Conservation (phyloP, 2,113 vertebrate species). For the Uropsilus gracilis region DNA sequence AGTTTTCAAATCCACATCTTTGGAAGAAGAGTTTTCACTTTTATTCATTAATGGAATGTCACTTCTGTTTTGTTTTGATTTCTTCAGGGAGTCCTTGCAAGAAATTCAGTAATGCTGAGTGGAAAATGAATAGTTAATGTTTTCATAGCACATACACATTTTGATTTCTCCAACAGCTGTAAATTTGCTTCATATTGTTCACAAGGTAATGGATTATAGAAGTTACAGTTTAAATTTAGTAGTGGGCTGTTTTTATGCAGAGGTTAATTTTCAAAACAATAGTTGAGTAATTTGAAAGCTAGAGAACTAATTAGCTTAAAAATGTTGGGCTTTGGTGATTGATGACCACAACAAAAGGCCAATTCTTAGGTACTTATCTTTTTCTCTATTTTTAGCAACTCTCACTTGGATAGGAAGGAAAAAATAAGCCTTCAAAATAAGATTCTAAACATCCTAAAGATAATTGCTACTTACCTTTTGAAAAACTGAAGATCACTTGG, state of each 20-base stretch:
- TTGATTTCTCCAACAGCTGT: neutral
- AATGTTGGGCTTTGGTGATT: constrained; percentile 28
- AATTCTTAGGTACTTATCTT: neutral
- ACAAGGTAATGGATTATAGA: constrained; percentile 51
- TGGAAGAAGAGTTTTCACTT: neutral
- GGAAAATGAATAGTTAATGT: constrained; percentile 41
- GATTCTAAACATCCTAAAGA: neutral
- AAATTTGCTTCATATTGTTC: constrained; percentile 15
- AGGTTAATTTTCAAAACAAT: constrained; percentile 38
- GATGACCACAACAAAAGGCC: neutral
- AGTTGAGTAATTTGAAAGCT: constrained; percentile 17
- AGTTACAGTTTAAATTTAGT: constrained; percentile 41
- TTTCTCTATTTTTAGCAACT: neutral
- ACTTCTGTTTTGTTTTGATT: constrained; percentile 5
- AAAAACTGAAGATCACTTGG: constrained; percentile 28
- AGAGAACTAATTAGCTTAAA: constrained; percentile 17
- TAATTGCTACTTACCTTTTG: neutral
- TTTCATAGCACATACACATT: neutral
- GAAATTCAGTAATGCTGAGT: constrained; percentile 39
- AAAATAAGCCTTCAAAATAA: constrained; percentile 44
- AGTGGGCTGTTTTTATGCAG: neutral
- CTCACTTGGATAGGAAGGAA: neutral
- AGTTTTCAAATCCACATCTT: constrained; percentile 34
- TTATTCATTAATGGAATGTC: neutral
- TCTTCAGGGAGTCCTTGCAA: constrained; percentile 25